A percentile compares a stretch with the other conserved stretches of the same genome.
These are phyloP conservation scores for Conistra vaccinii DNA, from an alignment of 2,888 invertebrate species.

Conservation along the genomic window DNA sequence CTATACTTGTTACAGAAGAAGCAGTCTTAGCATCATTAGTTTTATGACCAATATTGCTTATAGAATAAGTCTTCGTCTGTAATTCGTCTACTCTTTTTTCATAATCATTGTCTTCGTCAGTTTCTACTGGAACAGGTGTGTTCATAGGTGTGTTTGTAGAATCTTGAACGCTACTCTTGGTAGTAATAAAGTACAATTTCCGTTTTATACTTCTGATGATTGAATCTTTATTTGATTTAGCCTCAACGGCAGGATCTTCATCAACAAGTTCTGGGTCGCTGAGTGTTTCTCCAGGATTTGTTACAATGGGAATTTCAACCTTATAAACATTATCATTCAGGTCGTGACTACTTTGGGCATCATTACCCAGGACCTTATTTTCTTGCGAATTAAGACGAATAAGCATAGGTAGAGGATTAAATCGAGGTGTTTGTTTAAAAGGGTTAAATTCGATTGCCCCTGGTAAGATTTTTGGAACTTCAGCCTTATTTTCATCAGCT, in stretches of 20 bases:
- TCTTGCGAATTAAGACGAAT: slow-evolving; percentile 46
- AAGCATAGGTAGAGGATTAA: slow-evolving; percentile 36
- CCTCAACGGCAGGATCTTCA: slow-evolving; percentile 38
- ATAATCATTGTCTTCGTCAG: slow-evolving; percentile 11
- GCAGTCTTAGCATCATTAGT: slow-evolving; percentile 10
- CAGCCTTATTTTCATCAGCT: not conserved
- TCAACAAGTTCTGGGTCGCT: slow-evolving; percentile 62
- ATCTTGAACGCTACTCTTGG: slow-evolving; percentile 27
- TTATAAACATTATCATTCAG: slow-evolving; percentile 20
- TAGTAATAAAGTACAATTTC: slow-evolving; percentile 55
- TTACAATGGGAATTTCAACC: slow-evolving; percentile 15
- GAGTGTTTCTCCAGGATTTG: slow-evolving; percentile 38
- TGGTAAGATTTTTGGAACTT: slow-evolving; percentile 16
- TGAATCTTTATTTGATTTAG: slow-evolving; percentile 21
- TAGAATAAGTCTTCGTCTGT: slow-evolving; percentile 18
- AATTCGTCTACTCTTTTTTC: slow-evolving; percentile 34
- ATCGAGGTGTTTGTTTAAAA: slow-evolving; percentile 33
- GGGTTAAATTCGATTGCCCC: slow-evolving; percentile 12
- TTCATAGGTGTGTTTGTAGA: slow-evolving; percentile 25
- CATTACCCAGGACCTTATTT: slow-evolving; percentile 7
- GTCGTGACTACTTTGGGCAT: not conserved
- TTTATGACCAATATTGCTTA: slow-evolving; percentile 18
- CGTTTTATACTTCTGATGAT: slow-evolving; percentile 47
- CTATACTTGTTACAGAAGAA: slow-evolving; percentile 9
- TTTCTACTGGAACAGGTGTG: slow-evolving; percentile 19